Base-by-base conservation (phyloP, 2,888 invertebrate genomes). In the Meiosimyza platycephala region DNA sequence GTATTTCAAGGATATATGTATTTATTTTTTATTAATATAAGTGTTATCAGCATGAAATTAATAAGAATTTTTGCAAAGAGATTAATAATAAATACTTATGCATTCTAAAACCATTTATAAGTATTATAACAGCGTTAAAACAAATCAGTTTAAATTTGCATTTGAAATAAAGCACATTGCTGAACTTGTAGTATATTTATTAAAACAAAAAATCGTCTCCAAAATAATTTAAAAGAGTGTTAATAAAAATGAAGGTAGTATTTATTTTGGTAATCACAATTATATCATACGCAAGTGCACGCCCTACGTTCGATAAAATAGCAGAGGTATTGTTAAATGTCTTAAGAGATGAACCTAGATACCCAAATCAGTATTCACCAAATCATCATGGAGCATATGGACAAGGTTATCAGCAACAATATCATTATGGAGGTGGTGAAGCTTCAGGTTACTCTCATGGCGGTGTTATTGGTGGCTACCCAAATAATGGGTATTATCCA, bases 301-400 rank as follows among this genome's bases (percentile, higher is more conserved):
- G 78, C 9, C 82, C 82, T 7, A 83, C 82, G 9, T 82, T 83
- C 12, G 83, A 78, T 60, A 78, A 80, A 73, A 78, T 83, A n/a
- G 79, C 78, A 3, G 76, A 79, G n/a, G 74, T 73, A n/a, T 9
- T 81, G 66, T 63, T 83, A 1, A 73, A 76, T 18, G 75, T 72
- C 1, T 50, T 80, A n/a, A 76, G 75, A 12, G 76, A 72, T 6
- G 50, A 40, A n/a, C 28, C 16, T 12, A 1, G 28, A 1, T 22
- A 64, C 63, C 12, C 69, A 73, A 4, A 28, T 62, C 11, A 22
- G 9, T 68, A 78, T 69, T 65, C 71, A 7, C 33, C 69, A n/a
- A 33, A 67, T 63, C 71, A n/a, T 13, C 65, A 15, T 15, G 68
- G 59, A 48, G 67, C 68, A 5, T 74, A 79, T 33, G 55, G 60